Evolutionary conservation across 2,113 vertebrate genomes (phyloP).

Genomic region (Dendrocopos noguchii): DNA sequence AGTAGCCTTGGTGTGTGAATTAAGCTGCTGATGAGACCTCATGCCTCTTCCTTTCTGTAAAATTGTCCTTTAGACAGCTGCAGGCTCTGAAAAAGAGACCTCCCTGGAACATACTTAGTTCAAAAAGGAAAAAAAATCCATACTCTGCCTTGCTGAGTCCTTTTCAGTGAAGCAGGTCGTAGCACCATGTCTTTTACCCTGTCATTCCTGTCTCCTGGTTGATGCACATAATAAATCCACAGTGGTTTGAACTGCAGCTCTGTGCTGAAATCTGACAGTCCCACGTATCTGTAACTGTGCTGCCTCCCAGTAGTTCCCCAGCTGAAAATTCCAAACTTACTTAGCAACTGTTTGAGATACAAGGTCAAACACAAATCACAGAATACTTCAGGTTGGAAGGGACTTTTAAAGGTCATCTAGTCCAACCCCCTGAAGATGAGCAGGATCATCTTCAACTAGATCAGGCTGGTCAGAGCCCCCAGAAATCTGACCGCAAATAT

Average conservation of each 20-base stretch:
- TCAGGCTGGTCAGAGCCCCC: no score
- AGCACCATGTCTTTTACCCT: conserved; percentile 46
- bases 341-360: not conserved
- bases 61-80: not conserved
- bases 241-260: conserved; percentile 21
- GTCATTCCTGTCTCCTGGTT: conserved; percentile 37
- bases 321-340: not conserved
- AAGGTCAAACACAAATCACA: not conserved
- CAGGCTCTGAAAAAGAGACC: conserved; percentile 33
- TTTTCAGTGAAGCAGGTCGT: conserved; percentile 49
- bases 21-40: not conserved
- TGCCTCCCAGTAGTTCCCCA: not conserved
- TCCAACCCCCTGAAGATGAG: no score
- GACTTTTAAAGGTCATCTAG: no score
- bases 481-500: no score
- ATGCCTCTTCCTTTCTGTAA: not conserved
- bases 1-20: not conserved
- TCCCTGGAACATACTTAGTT: not conserved
- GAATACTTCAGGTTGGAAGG: no score
- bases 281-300: not conserved
- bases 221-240: conserved; percentile 45
- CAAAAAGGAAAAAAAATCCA: conserved; percentile 30
- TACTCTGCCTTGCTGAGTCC: conserved; percentile 21
- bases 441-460: no score
- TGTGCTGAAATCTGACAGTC: not conserved